phyloP scores from a whole-genome alignment of 2,113 vertebrate genomes.

The Pungitius pungitius region DNA sequence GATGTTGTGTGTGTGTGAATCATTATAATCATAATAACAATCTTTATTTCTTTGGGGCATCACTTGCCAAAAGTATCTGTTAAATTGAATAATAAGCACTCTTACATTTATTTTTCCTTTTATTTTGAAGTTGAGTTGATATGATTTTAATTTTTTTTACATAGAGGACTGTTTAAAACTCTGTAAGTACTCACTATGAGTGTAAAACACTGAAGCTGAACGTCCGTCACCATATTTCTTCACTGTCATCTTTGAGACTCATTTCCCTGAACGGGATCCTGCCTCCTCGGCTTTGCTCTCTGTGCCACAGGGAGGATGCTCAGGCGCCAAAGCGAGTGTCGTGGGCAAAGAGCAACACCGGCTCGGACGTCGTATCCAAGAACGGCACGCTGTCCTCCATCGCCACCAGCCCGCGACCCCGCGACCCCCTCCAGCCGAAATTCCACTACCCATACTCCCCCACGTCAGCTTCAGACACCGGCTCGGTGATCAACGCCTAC shows the following conservation, averaged over 20 bases:
- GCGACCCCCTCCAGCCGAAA: constrained; percentile 66
- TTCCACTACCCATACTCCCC: constrained; percentile 76
- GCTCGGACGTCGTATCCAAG: constrained; percentile 86
- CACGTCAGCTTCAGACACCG: constrained; percentile 69
- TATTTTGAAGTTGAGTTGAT: neutral
- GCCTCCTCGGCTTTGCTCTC: neutral
- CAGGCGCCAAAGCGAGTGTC: constrained; percentile 86
- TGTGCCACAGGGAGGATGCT: constrained; percentile 85
- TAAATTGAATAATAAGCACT: neutral
- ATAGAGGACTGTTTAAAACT: too few species aligned
- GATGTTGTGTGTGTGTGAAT: neutral
- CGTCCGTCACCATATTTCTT: neutral
- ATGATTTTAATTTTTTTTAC: too few species aligned
- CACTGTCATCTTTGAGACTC: neutral
- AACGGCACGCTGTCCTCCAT: constrained; percentile 90
- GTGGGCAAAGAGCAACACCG: constrained; percentile 86
- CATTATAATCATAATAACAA: neutral
- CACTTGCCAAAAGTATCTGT: neutral
- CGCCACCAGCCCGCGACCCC: constrained; percentile 80
- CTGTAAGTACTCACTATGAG: neutral
- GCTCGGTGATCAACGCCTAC: constrained; percentile 80
- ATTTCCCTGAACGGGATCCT: neutral
- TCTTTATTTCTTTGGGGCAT: neutral
- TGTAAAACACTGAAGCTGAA: neutral
- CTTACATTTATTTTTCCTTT: neutral